Conservation (phyloP, 2,797 vertebrate species). For the Hydrophis major region DNA sequence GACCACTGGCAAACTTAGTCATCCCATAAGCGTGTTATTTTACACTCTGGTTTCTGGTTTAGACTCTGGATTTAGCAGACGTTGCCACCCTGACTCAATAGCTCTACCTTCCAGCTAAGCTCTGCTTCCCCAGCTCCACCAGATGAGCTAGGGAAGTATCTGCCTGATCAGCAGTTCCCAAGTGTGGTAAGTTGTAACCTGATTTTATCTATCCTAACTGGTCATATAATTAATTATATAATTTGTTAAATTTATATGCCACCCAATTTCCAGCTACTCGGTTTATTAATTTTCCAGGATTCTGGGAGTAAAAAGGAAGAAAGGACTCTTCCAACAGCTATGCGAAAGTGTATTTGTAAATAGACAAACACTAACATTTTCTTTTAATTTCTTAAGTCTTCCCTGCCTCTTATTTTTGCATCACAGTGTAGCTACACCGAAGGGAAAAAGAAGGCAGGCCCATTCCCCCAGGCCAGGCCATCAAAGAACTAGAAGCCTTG, state of each 20-base stretch:
- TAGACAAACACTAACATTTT: not conserved
- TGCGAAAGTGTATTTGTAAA: not conserved
- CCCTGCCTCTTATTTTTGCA: not conserved
- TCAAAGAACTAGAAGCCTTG: not conserved
- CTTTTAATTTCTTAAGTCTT: not conserved
- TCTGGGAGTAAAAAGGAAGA: not conserved
- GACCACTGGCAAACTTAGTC: not conserved
- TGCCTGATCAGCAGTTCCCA: not conserved
- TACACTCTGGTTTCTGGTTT: not conserved
- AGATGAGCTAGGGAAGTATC: no score
- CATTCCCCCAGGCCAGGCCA: not conserved
- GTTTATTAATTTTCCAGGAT: not conserved
- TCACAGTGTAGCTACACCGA: not conserved
- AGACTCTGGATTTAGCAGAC: not conserved
- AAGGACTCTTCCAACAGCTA: no score
- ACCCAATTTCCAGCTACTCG: not conserved
- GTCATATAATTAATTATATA: not conserved
- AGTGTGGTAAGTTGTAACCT: not conserved
- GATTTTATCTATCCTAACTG: not conserved
- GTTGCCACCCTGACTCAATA: not conserved
- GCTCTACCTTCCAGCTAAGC: no score
- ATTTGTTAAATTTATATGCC: not conserved
- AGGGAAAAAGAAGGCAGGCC: not conserved
- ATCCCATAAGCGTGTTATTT: not conserved
- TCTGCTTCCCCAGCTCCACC: no score